phyloP scores from a whole-genome alignment of 2,113 vertebrate species.

The Sclerurus mexicanus region DNA sequence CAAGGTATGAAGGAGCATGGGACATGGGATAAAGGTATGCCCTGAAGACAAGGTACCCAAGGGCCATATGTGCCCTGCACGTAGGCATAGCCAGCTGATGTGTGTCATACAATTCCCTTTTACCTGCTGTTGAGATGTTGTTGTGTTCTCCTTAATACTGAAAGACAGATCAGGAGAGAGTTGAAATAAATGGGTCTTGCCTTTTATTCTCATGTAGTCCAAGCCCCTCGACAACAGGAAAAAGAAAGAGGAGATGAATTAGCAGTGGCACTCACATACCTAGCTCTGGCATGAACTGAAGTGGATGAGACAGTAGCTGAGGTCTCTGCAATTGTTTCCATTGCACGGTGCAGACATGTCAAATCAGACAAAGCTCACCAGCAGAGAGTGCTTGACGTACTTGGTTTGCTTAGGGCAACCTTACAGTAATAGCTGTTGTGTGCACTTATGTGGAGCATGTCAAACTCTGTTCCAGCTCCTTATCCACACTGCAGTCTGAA shows the following conservation, averaged over 20 bases:
- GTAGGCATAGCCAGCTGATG: not conserved
- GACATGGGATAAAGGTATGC: not conserved
- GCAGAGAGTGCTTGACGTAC: not conserved
- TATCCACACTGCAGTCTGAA: not conserved
- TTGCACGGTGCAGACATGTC: not conserved
- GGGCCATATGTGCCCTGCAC: not conserved
- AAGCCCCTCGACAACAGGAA: not conserved
- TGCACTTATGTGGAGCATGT: not conserved
- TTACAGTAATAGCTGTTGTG: not conserved
- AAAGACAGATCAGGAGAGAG: not conserved
- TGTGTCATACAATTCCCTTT: not conserved
- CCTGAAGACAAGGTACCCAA: not conserved
- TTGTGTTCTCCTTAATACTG: not conserved
- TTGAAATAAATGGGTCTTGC: not conserved
- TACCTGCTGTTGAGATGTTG: not conserved
- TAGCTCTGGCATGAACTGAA: not conserved
- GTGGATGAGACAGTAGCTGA: conserved; percentile 5
- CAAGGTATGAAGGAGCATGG: not conserved
- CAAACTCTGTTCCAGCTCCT: not conserved
- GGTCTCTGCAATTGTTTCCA: not conserved
- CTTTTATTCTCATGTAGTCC: not conserved
- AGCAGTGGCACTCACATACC: not conserved
- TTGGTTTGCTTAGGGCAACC: conserved; percentile 9
- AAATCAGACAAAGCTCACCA: conserved; percentile 4
- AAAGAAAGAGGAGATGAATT: not conserved